These are phyloP conservation scores for Pterocles gutturalis DNA, from an alignment of 2,113 vertebrate species.

Conservation along the genomic window DNA sequence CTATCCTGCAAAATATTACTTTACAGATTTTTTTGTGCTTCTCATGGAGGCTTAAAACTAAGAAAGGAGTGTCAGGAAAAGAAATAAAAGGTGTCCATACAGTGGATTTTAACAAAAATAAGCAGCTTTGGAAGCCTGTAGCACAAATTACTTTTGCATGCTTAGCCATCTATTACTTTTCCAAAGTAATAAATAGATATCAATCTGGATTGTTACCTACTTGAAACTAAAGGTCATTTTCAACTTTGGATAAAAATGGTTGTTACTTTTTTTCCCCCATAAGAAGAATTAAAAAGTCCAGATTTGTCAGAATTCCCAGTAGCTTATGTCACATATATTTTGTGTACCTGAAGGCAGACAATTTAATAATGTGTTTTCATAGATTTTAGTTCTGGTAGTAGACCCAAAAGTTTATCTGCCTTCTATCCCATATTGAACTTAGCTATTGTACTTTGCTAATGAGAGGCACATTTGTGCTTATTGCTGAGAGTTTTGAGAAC, in stretches of 20 bases:
- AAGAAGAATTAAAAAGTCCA: not conserved
- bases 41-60: not conserved
- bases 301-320: not conserved
- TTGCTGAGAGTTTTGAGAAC: not conserved
- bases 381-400: not conserved
- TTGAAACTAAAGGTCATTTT: not conserved
- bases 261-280: not conserved
- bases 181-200: not conserved
- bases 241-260: not conserved
- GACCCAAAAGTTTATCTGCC: not conserved
- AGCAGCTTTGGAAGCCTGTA: not conserved
- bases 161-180: not conserved
- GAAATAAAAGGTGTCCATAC: not conserved
- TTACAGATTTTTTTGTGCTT: not conserved
- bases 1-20: conserved; percentile 21
- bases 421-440: not conserved
- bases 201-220: not conserved
- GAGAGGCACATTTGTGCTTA: not conserved
- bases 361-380: not conserved
- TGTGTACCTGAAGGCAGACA: not conserved
- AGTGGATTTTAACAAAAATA: not conserved
- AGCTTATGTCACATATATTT: not conserved
- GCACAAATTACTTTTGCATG: not conserved
- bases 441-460: not conserved
- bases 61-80: not conserved